These are phyloP conservation scores for Cheilosia scutellata DNA, from an alignment of 2,888 invertebrate genomes.

Conservation along the genomic window DNA sequence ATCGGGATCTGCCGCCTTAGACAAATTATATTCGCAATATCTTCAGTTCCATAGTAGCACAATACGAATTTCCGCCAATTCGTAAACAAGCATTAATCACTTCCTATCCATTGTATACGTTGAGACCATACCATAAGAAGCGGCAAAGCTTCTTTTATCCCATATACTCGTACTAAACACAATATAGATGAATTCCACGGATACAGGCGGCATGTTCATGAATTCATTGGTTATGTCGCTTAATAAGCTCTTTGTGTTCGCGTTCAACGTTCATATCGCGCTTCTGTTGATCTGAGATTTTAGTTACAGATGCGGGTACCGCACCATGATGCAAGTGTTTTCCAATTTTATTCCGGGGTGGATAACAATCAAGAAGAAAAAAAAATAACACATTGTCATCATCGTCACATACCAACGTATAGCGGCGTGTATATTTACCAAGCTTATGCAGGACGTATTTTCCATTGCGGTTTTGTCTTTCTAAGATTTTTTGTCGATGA, in stretches of 20 bases:
- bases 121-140: constrained; percentile 19
- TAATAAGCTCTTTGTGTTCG: constrained; percentile 61
- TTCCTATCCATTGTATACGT: constrained; percentile 56
- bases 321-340: constrained; percentile 66
- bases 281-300: constrained; percentile 58
- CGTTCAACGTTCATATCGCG: constrained; percentile 35
- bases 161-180: not conserved
- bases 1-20: too few relatives aligned
- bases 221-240: constrained; percentile 66
- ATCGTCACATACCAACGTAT: not conserved
- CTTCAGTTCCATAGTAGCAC: not conserved
- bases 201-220: constrained; percentile 65
- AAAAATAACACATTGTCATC: constrained; percentile 33
- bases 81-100: constrained; percentile 28
- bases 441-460: constrained; percentile 41
- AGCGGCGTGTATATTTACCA: constrained; percentile 13
- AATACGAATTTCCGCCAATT: constrained; percentile 36
- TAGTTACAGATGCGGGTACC: constrained; percentile 64
- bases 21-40: constrained; percentile 8
- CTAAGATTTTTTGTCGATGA: constrained; percentile 30
- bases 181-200: constrained; percentile 49
- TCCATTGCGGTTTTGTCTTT: not conserved
- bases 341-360: constrained; percentile 32
- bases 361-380: constrained; percentile 45
- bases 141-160: constrained; percentile 72